Evolutionary conservation across 2,797 vertebrate species (phyloP).

Genomic region (Phoxinus dragarum): DNA sequence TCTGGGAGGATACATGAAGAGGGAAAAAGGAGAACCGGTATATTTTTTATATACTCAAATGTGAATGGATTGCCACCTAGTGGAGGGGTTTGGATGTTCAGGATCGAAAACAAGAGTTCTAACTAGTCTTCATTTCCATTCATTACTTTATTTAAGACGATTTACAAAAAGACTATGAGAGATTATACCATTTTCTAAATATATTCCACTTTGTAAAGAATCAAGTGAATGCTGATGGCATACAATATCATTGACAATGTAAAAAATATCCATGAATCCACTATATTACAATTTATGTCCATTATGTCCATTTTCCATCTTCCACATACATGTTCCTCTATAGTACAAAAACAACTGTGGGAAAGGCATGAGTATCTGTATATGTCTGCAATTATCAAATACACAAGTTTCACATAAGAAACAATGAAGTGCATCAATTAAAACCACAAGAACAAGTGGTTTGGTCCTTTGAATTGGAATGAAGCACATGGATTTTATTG

Average conservation of each 20-base stretch:
- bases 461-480: conserved; percentile 35
- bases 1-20: not conserved
- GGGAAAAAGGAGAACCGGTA: not conserved
- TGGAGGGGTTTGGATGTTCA: conserved; percentile 27
- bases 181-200: not conserved
- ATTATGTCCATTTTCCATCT: not conserved
- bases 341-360: too few species aligned
- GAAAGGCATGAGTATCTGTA: not conserved
- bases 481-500: conserved; percentile 54
- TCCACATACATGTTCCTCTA: too few species aligned
- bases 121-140: not conserved
- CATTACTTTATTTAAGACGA: not conserved
- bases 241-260: not conserved
- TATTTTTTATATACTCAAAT: not conserved
- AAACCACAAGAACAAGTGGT: conserved; percentile 50
- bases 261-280: not conserved
- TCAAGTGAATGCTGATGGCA: not conserved
- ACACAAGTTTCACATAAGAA: not conserved
- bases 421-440: conserved; percentile 16
- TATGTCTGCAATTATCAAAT: not conserved
- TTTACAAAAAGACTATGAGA: not conserved
- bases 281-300: not conserved
- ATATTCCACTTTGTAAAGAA: not conserved
- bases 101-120: not conserved
- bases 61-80: conserved; percentile 43